These are phyloP conservation scores for Chelonus formosanus DNA, from an alignment of 2,888 invertebrate genomes.

Conservation along the genomic window DNA sequence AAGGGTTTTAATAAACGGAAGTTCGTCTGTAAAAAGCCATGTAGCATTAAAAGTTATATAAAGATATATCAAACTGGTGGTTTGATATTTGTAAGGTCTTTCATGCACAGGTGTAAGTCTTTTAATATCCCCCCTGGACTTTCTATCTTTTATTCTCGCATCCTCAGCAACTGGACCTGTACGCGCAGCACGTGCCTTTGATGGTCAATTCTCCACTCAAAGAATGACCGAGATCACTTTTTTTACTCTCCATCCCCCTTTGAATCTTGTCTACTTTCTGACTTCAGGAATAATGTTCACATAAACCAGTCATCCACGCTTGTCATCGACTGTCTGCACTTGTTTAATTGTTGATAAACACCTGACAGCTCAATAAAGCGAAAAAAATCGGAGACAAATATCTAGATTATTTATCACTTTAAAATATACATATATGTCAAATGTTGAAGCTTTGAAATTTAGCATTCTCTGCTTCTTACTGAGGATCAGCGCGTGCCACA, in stretches of 20 bases:
- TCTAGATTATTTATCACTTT: too few species aligned
- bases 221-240: constrained; percentile 14
- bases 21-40: too few species aligned
- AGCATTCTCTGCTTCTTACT: too few species aligned
- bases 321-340: constrained; percentile 4
- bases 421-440: neutral
- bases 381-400: neutral
- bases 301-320: constrained; percentile 2
- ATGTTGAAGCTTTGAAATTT: neutral
- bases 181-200: constrained; percentile 38
- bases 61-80: too few species aligned
- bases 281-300: neutral
- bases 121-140: constrained; percentile 22
- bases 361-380: neutral
- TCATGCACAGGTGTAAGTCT: constrained; percentile 36
- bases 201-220: constrained; percentile 34
- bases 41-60: too few species aligned
- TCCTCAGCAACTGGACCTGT: constrained; percentile 30
- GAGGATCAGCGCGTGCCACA: neutral
- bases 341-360: constrained; percentile 9
- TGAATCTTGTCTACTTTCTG: neutral
- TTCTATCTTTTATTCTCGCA: neutral
- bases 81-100: too few species aligned
- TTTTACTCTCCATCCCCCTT: constrained; percentile 22
- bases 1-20: too few species aligned